Base-by-base conservation (phyloP, 2,113 vertebrate genomes). In the Xiphophorus maculatus region DNA sequence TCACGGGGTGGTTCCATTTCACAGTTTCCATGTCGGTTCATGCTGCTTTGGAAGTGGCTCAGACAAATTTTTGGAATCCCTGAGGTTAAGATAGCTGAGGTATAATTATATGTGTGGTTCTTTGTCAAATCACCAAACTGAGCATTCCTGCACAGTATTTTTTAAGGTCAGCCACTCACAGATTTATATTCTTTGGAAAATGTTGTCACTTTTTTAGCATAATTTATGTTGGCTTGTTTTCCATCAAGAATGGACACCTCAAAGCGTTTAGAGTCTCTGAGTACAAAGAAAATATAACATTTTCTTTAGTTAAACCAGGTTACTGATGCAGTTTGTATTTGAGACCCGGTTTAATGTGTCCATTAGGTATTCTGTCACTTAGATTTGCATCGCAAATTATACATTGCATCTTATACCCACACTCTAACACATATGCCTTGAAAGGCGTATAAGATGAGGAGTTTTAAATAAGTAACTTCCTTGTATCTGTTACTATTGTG, bases 1-100 rank as follows among this genome's bases (percentile, higher is more conserved):
- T 77, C 58, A 42, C 11, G 32, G 44, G 40, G 60, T 67, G 63
- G 30, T 28, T 37, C 81, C 58, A n/a, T 85, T 84, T 86, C 76
- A 62, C 84, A 82, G 76, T 80, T 84, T 83, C 79, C 86, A 33
- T 84, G 82, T 86, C 33, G 84, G 81, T 77, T 86, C 86, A 35
- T 44, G 83, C 71, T 77, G 80, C 75, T 82, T 62, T 90, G 86
- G 84, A 87, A 87, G 82, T 80, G 82, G 80, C 84, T 82, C 89
- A 88, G 84, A 90, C 88, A 87, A 79, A 91, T 90, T 75, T 84
- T 89, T 90, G 69, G 83, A 87, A 91, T 91, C 83, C 88, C 89
- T 89, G 89, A 88, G 90, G 90, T 89, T 83, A 32, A 90, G 85
- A 92, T 89, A 84, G 82, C 77, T 74, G 80, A 84, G 80, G 83